Conservation (phyloP, 37 sponge, comb jelly and placozoan genomes). For the Spongilla lacustris region DNA sequence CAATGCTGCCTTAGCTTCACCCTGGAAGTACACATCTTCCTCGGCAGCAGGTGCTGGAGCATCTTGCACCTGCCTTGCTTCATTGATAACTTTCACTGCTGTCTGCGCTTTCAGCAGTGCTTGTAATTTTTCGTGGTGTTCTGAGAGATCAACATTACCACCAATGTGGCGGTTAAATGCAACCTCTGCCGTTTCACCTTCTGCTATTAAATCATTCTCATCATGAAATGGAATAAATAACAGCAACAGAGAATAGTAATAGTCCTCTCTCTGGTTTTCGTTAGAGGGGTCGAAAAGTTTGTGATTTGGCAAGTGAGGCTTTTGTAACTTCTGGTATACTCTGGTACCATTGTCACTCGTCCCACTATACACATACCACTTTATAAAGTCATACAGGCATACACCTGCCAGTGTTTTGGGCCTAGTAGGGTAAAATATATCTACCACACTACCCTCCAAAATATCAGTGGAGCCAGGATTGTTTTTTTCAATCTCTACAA, state of each 20-base stretch:
- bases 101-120: constrained; percentile 27
- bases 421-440: constrained; percentile 34
- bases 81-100: constrained; percentile 22
- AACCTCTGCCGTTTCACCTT: constrained; percentile 41
- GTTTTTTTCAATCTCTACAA: constrained; percentile 23
- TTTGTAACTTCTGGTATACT: not conserved
- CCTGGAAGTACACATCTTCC: constrained; percentile 33
- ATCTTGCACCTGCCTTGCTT: constrained; percentile 31
- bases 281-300: constrained; percentile 24
- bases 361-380: not conserved
- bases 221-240: constrained; percentile 50
- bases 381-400: constrained; percentile 41
- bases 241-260: constrained; percentile 45
- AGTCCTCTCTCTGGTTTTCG: constrained; percentile 41
- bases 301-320: constrained; percentile 47
- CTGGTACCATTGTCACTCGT: constrained; percentile 2
- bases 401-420: constrained; percentile 40
- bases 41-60: constrained; percentile 13
- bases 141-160: not conserved
- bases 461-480: constrained; percentile 36
- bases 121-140: constrained; percentile 41
- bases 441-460: constrained; percentile 31
- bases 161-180: constrained; percentile 23
- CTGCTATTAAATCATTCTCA: constrained; percentile 16
- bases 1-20: constrained; percentile 56